Evolutionary conservation across 2,113 vertebrate species (phyloP), one percentile per base, ranked within the genome.

Genomic region (Nansenia antarctica): DNA sequence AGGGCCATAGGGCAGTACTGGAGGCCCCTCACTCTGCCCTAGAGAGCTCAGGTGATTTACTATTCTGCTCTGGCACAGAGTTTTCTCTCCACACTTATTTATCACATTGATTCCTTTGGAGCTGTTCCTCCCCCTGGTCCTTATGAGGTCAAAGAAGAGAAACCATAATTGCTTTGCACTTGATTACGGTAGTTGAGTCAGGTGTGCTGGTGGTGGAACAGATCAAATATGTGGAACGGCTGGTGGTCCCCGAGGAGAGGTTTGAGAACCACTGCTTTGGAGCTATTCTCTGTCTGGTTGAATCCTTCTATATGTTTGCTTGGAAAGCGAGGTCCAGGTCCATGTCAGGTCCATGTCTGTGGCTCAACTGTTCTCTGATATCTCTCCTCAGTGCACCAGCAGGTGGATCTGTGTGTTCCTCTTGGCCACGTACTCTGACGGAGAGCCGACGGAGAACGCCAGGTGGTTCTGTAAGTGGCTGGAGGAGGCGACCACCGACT

Each of bases 391-490:
- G 96, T 86, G 92, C n/a, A 64, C 72, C 39, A 93, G 83, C 82
- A 89, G 85, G 78, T 91, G 69, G 0, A 37, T 98, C 2, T 98
- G 95, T 27, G 94, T 93, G 66, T 99, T 99, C 75, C 78, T 99
- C 49, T 82, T 98, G 73, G 93, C 96, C 32, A 96, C 96, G 0
- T 98, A 98, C 81, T 95, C 94, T 0, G 97, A 97, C 0, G 96
- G 97, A 12, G 86, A 76, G 53, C 95, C 97, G 0, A 85, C 95
- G 0, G 94, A 96, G 73, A 94, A 89, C 0, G 93, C 96, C 0
- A 84, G 83, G 3, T 99, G 96, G 96, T 99, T 98, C 88, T 99
- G 94, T 76, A 96, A 90, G 75, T 99, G 98, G 98, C 65, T 98
- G 32, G 91, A 96, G 65, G 97, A 99, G 27, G 91, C 97, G 0